phyloP scores from a whole-genome alignment of 2,797 vertebrate species.

The Rhabdomys pumilio region DNA sequence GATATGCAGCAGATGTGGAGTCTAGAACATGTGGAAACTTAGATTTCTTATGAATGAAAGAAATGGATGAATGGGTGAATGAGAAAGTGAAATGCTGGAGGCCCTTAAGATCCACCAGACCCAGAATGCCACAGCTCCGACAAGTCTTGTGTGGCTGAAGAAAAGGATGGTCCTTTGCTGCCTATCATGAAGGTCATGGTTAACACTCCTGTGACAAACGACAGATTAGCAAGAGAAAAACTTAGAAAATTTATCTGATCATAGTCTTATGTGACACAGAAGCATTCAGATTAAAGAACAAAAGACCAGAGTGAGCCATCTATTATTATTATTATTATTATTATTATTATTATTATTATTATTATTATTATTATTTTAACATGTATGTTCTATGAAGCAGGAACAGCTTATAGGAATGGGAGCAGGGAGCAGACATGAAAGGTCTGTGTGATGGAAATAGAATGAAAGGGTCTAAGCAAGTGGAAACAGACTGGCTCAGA shows the following conservation, averaged over 20 bases:
- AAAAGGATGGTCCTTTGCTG: neutral
- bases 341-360: no score
- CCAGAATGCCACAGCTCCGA: neutral
- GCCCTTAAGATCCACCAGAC: accelerated
- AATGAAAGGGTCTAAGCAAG: neutral
- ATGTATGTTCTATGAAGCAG: neutral
- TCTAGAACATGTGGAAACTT: neutral
- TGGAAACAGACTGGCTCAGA: neutral
- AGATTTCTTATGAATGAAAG: neutral
- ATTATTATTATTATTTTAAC: neutral
- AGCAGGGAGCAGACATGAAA: neutral
- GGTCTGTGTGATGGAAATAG: neutral
- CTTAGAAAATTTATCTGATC: neutral
- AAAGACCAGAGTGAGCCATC: neutral
- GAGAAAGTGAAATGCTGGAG: neutral
- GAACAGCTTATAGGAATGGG: neutral
- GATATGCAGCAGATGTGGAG: neutral
- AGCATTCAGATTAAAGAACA: neutral
- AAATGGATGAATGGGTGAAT: neutral
- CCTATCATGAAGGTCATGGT: neutral
- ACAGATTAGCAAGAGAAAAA: neutral
- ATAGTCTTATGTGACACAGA: neutral
- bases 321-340: neutral
- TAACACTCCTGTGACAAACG: neutral
- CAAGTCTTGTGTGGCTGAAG: neutral